A percentile compares a stretch with the other conserved stretches of the same genome.
These are phyloP conservation scores for Lasioglossum baleicum DNA, from an alignment of 1,140 invertebrate genomes.

Conservation along the genomic window DNA sequence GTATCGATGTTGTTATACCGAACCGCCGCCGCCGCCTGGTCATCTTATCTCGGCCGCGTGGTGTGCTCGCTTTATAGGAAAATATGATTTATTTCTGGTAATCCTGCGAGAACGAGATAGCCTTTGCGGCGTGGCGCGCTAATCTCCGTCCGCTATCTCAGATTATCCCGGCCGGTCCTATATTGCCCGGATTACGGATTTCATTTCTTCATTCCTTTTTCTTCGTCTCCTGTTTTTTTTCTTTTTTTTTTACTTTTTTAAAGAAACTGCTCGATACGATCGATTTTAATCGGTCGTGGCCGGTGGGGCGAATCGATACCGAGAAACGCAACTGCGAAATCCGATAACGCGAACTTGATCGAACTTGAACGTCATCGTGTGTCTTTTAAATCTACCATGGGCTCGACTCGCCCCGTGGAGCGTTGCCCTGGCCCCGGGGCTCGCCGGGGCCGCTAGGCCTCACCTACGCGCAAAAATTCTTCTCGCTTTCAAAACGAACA, in stretches of 20 bases:
- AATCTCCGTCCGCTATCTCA: constrained; percentile 72
- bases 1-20: constrained; percentile 46
- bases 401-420: too few species aligned
- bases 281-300: not conserved
- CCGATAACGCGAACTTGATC: not conserved
- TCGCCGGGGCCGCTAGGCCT: too few species aligned
- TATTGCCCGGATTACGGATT: constrained; percentile 77
- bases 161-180: constrained; percentile 69
- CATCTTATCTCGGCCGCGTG: constrained; percentile 56
- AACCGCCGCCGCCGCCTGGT: constrained; percentile 43
- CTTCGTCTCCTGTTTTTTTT: constrained; percentile 40
- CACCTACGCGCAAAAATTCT: too few species aligned
- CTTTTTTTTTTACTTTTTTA: constrained; percentile 21
- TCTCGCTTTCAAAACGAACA: too few species aligned
- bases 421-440: too few species aligned
- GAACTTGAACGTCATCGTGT: not conserved
- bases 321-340: constrained; percentile 1
- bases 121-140: constrained; percentile 72
- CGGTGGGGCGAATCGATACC: not conserved
- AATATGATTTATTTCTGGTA: constrained; percentile 79
- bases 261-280: constrained; percentile 18
- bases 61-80: constrained; percentile 64
- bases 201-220: constrained; percentile 59
- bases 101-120: constrained; percentile 75
- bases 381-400: too few species aligned